Evolutionary conservation across 2,113 vertebrate genomes (phyloP), one percentile per base, ranked within the genome.

Genomic region (Etheostoma cragini): DNA sequence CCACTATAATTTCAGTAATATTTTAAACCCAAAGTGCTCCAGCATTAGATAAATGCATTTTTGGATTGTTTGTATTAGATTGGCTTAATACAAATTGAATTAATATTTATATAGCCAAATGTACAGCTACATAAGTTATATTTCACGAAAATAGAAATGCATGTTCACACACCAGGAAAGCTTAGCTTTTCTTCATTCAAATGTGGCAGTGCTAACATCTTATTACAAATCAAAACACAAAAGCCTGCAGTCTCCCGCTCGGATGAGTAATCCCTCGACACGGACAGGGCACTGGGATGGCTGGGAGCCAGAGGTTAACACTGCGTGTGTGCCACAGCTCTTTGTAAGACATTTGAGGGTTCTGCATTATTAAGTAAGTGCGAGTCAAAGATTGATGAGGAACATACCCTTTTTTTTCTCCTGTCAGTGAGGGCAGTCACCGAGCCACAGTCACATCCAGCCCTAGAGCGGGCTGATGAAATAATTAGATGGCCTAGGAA

Each of bases 371-470:
- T 92, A 75, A 92, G 45, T 17, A 68, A 30, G 69, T 45, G 68
- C 30, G 14, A 77, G 76, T 92, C 67, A 92, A 93, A 90, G 80
- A 92, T 87, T 87, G 89, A 93, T 90, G 87, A 91, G 80, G 50
- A 87, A 86, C 87, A 89, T 61, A 61, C 47, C 76, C 76, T 63
- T 63, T 73, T 57, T 61, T 60, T 13, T 22, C 72, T 67, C 13
- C 38, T 49, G 68, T 57, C 53, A 74, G 63, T 38, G 54, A 62
- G 72, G 54, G 56, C 64, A 50, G 78, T 54, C 58, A 64, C 64
- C 0, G 22, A 76, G 61, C 54, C 54, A 8, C 57, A 17, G 73
- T 80, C 81, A 68, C 74, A 88, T 72, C 68, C 22, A 77, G 58
- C 82, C 76, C 76, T 33, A 6, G 63, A 90, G 75, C 45, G 46